Evolutionary conservation across 2,888 invertebrate genomes (phyloP).

Genomic region (Drosophila kanekoi): DNA sequence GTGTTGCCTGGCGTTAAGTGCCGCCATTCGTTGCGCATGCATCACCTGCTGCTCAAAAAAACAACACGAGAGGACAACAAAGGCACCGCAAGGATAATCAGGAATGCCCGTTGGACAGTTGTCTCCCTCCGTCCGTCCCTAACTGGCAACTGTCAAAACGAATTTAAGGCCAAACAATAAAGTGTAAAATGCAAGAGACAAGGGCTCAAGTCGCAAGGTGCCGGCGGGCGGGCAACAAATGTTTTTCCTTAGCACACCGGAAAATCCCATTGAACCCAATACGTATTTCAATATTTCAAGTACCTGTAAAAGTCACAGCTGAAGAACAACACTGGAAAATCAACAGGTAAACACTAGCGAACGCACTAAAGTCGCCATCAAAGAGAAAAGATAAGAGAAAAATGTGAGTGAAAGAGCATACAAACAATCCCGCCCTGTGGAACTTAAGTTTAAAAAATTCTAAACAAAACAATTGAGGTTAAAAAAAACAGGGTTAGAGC

Average conservation of each 20-base stretch:
- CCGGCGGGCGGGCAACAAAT: conserved; percentile 49
- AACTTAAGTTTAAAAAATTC: conserved; percentile 11
- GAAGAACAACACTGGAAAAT: conserved; percentile 14
- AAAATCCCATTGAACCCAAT: conserved; percentile 63
- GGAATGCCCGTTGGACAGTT: conserved; percentile 46
- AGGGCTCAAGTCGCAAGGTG: conserved; percentile 34
- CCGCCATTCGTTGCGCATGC: conserved; percentile 59
- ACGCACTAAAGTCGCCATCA: not conserved
- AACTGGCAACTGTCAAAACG: conserved; percentile 72
- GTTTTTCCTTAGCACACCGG: conserved; percentile 53
- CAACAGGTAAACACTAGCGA: conserved; percentile 50
- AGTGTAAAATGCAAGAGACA: conserved; percentile 50
- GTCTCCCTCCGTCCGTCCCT: conserved; percentile 3
- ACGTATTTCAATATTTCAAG: conserved; percentile 32
- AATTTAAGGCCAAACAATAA: conserved; percentile 51
- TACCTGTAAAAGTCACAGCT: conserved; percentile 61
- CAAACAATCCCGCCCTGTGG: conserved; percentile 5
- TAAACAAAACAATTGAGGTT: not conserved
- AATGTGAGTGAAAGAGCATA: conserved; percentile 2
- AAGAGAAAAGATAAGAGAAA: not conserved
- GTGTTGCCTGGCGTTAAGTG: conserved; percentile 70
- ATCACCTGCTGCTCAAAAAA: conserved; percentile 53
- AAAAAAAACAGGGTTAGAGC: too few relatives aligned
- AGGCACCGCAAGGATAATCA: conserved; percentile 74
- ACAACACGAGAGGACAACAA: conserved; percentile 49